Conservation (phyloP, 2,888 invertebrate species). For the Fragum fragum region DNA sequence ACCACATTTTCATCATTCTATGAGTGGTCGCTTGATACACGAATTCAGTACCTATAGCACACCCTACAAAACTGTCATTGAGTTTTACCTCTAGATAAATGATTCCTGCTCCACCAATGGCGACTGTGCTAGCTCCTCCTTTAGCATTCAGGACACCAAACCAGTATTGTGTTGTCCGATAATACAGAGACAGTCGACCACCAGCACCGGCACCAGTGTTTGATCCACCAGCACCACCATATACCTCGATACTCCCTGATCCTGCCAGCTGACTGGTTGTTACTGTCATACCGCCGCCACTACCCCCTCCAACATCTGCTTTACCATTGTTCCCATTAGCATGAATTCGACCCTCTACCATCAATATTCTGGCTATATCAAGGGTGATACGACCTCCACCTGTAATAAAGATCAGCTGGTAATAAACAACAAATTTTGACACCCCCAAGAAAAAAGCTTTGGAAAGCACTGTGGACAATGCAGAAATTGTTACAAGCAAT, state of each 20-base stretch:
- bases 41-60: no score
- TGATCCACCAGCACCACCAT: constrained; percentile 68
- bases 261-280: constrained; percentile 71
- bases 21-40: no score
- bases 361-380: constrained; percentile 51
- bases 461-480: no score
- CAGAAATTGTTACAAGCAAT: no score
- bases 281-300: constrained; percentile 75
- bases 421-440: no score
- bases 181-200: constrained; percentile 73
- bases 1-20: no score
- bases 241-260: constrained; percentile 73
- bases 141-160: constrained; percentile 70
- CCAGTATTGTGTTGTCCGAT: constrained; percentile 72
- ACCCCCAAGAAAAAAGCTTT: no score
- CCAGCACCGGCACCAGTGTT: constrained; percentile 74
- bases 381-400: constrained; percentile 75
- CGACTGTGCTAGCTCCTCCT: constrained; percentile 67
- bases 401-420: no score
- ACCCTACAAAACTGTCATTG: no score
- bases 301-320: constrained; percentile 69
- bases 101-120: constrained; percentile 77
- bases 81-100: constrained; percentile 75
- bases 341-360: constrained; percentile 72
- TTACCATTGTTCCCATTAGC: constrained; percentile 68